Evolutionary conservation across 2,888 invertebrate genomes (phyloP), one percentile per base, ranked within the genome.

Genomic region (Drosophila melanosoma): DNA sequence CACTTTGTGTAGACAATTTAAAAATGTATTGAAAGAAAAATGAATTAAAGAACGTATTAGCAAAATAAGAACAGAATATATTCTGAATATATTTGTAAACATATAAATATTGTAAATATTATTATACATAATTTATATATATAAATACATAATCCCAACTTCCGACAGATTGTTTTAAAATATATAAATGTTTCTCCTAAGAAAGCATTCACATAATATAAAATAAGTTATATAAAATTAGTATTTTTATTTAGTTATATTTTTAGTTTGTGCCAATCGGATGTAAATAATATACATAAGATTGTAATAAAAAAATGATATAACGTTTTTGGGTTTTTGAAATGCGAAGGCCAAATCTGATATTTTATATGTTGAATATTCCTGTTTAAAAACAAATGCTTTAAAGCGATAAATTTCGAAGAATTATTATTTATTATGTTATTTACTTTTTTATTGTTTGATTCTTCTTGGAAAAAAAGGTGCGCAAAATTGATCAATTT

Each of bases 141-240:
- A 40, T 40, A 11, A 40, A 40, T 1, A 10, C 1, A 2, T n/a
- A 40, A 10, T 10, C n/a, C 10, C 4, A 40, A 2, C 10, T n/a
- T n/a, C n/a, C 2, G 2, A 10, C 1, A 10, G 10, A n/a, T 40
- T 5, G 40, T 0, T 40, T 11, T n/a, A 0, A 40, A 5, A 10
- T 40, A 40, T n/a, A 4, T 4, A 38, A 38, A 10, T 17, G 3
- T 4, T 17, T 17, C 0, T 17, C 17, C 0, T n/a, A 1, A 40
- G 1, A 17, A 2, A 40, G 4, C 11, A 10, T 33, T 4, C 11
- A 33, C 33, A 33, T 33, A 11, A 33, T 33, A 5, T 3, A 11
- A 33, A 33, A 8, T 3, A 3, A 36, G 17, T 15, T 15, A 36
- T 36, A 17, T 38, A 17, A 0, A 7, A 38, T 38, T 38, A 8